phyloP scores from a whole-genome alignment of 2,113 vertebrate species.

The Bufo bufo region DNA sequence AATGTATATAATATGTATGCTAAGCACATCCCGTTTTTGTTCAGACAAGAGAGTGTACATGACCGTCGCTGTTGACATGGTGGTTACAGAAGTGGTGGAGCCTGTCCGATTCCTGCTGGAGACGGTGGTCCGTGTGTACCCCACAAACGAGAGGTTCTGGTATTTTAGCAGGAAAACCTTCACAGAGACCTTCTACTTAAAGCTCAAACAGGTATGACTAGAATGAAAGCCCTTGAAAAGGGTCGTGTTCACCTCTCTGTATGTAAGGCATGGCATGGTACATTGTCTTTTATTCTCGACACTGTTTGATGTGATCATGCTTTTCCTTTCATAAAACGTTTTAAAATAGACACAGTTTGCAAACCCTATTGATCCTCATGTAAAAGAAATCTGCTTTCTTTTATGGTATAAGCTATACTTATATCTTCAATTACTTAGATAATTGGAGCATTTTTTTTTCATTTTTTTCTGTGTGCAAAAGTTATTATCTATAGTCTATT shows the following conservation, averaged over 20 bases:
- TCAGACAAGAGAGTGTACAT: constrained; percentile 93
- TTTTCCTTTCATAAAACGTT: not conserved
- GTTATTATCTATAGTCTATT: constrained; percentile 23
- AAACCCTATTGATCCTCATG: constrained; percentile 16
- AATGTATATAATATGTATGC: not conserved
- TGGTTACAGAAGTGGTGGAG: constrained; percentile 92
- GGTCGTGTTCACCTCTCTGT: not conserved
- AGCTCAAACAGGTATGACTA: constrained; percentile 87
- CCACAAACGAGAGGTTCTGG: constrained; percentile 95
- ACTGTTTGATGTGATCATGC: constrained; percentile 19
- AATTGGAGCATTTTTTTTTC: not conserved
- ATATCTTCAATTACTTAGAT: constrained; percentile 1
- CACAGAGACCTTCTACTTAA: constrained; percentile 93
- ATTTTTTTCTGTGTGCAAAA: not conserved
- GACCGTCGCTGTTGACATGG: constrained; percentile 96
- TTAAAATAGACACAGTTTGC: constrained; percentile 33
- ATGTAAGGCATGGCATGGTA: not conserved
- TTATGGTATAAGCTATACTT: constrained; percentile 27
- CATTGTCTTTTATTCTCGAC: not conserved
- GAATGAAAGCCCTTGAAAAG: not conserved
- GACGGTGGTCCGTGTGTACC: constrained; percentile 88
- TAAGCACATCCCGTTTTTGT: constrained; percentile 18
- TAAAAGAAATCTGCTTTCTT: constrained; percentile 20
- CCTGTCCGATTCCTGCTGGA: constrained; percentile 94
- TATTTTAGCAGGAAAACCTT: constrained; percentile 98